Percentiles rank a stretch among this genome's conserved stretches.
These are phyloP conservation scores for Fratercula arctica DNA, from an alignment of 2,797 vertebrate genomes.

Conservation along the genomic window DNA sequence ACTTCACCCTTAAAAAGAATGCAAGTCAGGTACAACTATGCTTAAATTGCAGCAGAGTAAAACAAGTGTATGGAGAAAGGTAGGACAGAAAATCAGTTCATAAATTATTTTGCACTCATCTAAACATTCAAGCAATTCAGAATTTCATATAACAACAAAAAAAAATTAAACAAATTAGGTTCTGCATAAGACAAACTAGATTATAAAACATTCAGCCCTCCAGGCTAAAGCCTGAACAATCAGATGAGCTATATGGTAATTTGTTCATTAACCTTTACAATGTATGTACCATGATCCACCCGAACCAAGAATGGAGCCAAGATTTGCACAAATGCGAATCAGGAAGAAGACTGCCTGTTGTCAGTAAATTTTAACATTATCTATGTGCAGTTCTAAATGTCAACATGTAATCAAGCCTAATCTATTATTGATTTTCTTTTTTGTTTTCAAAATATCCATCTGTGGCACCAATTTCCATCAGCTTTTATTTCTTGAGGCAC, in stretches of 20 bases:
- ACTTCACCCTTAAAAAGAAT: background rate
- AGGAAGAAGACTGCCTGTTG: conserved; percentile 26
- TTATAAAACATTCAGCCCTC: background rate
- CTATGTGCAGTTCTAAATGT: conserved; percentile 59
- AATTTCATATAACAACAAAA: background rate
- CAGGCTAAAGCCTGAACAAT: background rate
- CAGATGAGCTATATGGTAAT: background rate
- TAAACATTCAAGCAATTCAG: background rate
- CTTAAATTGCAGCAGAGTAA: background rate
- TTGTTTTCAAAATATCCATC: conserved; percentile 61
- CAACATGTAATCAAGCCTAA: conserved; percentile 68
- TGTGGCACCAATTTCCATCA: conserved; percentile 21
- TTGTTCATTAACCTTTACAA: conserved; percentile 41
- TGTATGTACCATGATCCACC: background rate
- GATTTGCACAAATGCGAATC: conserved; percentile 28
- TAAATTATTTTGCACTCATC: background rate
- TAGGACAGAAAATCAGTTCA: background rate
- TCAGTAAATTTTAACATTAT: conserved; percentile 59
- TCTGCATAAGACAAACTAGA: background rate
- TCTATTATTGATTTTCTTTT: conserved; percentile 61
- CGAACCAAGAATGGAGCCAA: background rate
- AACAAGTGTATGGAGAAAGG: background rate
- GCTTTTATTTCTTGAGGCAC: conserved; percentile 13
- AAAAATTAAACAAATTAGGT: background rate
- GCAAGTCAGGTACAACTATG: background rate